phyloP scores from a whole-genome alignment of 2,888 invertebrate genomes.

The Blomia tropicalis region DNA sequence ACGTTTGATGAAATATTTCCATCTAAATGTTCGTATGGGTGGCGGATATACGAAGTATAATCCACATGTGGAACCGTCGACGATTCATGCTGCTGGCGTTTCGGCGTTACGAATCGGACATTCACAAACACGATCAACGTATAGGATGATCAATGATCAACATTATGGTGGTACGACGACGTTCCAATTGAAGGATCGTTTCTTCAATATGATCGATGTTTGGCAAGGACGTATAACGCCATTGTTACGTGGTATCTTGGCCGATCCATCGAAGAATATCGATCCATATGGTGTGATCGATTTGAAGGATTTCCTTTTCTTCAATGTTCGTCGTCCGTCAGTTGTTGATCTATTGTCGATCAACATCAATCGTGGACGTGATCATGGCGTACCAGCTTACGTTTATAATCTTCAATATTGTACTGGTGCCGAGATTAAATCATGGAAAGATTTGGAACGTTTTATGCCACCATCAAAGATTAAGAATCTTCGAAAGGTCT shows the following conservation, averaged over 20 bases:
- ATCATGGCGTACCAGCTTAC: conserved; percentile 13
- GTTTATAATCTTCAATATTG: conserved; percentile 16
- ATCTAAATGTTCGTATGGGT: conserved; percentile 17
- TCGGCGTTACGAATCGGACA: conserved; percentile 25
- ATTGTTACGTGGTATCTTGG: background rate
- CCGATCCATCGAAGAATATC: conserved; percentile 3
- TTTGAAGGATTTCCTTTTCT: conserved; percentile 13
- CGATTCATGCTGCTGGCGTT: conserved; percentile 25
- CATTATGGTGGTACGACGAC: background rate
- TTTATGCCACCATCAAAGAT: conserved; percentile 16
- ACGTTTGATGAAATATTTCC: conserved; percentile 23
- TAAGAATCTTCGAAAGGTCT: conserved; percentile 13
- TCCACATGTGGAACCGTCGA: conserved; percentile 26
- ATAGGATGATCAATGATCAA: background rate
- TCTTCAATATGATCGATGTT: conserved; percentile 14
- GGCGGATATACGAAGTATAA: conserved; percentile 26
- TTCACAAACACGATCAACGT: conserved; percentile 11
- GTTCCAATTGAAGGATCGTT: background rate
- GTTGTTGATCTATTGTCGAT: background rate
- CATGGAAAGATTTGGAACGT: conserved; percentile 18
- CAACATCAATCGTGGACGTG: conserved; percentile 16
- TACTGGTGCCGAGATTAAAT: conserved; percentile 8
- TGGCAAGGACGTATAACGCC: conserved; percentile 12
- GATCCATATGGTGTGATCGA: conserved; percentile 14
- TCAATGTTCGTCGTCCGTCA: background rate